A percentile compares a stretch with the other conserved stretches of the same genome.
Conservation (phyloP, 2,797 vertebrate species). For the Molossus alvarezi region DNA sequence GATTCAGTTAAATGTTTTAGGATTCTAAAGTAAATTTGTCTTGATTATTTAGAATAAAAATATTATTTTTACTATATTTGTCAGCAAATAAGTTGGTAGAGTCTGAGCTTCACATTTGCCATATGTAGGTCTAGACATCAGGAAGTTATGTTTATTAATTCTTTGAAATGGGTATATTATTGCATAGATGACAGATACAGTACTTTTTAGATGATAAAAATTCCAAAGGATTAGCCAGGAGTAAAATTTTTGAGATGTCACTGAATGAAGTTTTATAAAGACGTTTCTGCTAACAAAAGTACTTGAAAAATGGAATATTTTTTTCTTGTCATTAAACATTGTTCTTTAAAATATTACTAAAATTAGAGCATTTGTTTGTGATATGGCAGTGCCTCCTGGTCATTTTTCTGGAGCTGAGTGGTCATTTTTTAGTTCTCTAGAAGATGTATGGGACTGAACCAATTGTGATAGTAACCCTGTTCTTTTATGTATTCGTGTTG, state of each 20-base stretch:
- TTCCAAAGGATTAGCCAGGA: slow-evolving; percentile 35
- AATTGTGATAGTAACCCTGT: neutral
- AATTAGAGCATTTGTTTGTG: slow-evolving; percentile 25
- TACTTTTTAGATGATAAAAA: slow-evolving; percentile 41
- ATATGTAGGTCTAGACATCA: neutral
- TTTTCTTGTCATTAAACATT: slow-evolving; percentile 11
- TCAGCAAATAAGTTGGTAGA: slow-evolving; percentile 1
- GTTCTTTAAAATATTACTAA: slow-evolving; percentile 47
- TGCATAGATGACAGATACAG: neutral
- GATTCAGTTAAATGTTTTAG: neutral
- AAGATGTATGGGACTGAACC: neutral
- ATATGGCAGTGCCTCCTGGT: neutral
- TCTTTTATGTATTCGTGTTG: slow-evolving; percentile 26
- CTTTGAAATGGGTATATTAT: neutral
- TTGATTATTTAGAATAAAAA: slow-evolving; percentile 41
- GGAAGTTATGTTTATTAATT: neutral
- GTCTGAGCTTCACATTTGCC: neutral
- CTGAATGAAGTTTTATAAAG: slow-evolving; percentile 19
- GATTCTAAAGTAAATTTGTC: slow-evolving; percentile 53
- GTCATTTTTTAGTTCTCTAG: slow-evolving; percentile 42
- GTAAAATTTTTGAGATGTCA: neutral
- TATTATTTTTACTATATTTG: neutral
- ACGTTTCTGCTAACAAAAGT: slow-evolving; percentile 28
- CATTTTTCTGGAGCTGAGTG: slow-evolving; percentile 29
- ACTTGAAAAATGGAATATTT: slow-evolving; percentile 2